These are phyloP conservation scores for Ranitomeya variabilis DNA, from an alignment of 2,113 vertebrate genomes.

Conservation along the genomic window DNA sequence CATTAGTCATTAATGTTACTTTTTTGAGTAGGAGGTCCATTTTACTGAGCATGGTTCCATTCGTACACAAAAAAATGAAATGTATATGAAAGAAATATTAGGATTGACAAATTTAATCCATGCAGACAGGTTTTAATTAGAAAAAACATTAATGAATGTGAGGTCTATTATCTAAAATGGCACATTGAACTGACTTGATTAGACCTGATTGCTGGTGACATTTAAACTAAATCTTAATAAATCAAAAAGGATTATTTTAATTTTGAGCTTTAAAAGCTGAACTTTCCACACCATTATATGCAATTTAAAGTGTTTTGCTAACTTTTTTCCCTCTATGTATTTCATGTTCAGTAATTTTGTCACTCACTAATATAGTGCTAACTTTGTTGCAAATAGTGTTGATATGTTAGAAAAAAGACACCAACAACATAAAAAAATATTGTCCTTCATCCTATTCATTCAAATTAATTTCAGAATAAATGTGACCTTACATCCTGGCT, in stretches of 20 bases:
- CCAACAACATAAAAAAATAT: background rate
- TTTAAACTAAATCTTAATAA: constrained; percentile 38
- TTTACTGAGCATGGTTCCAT: background rate
- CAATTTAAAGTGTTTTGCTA: background rate
- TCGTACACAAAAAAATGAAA: background rate
- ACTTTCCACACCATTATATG: background rate
- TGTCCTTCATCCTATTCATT: no score
- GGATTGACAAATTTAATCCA: constrained; percentile 38
- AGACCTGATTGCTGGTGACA: constrained; percentile 36
- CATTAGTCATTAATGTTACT: no score
- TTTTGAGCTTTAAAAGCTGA: background rate
- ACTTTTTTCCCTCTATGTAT: background rate
- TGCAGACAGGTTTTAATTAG: constrained; percentile 37
- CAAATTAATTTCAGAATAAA: no score
- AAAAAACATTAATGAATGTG: constrained; percentile 21
- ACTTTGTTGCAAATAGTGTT: background rate
- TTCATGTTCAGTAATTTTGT: background rate
- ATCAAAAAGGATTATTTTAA: constrained; percentile 6
- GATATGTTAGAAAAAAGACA: no score
- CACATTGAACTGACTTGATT: constrained; percentile 21
- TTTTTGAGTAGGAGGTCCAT: no score
- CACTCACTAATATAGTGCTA: background rate
- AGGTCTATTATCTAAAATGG: constrained; percentile 40
- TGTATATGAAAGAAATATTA: constrained; percentile 23
- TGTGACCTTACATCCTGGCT: no score